A percentile compares a stretch with the other conserved stretches of the same genome.
Conservation (phyloP, 2,888 invertebrate species). For the Trimorus sp. region DNA sequence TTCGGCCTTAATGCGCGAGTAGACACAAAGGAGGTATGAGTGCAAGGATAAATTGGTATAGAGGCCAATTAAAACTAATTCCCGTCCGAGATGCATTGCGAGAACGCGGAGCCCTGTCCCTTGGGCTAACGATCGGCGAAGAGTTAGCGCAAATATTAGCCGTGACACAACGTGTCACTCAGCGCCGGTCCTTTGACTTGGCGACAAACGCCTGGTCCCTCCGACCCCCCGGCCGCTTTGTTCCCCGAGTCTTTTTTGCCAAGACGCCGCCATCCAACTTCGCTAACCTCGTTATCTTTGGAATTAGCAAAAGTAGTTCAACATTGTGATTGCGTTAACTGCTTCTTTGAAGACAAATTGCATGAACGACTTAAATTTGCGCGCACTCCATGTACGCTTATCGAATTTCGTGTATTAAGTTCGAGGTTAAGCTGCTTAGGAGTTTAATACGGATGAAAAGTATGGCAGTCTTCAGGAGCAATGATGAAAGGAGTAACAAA, state of each 20-base stretch:
- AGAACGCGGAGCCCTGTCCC: conserved; percentile 43
- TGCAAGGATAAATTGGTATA: conserved; percentile 73
- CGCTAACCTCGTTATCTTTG: conserved; percentile 8
- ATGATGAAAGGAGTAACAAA: too few species aligned
- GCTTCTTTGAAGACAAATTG: conserved; percentile 2
- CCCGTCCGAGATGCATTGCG: conserved; percentile 61
- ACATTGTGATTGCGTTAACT: conserved; percentile 4
- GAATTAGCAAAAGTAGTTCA: conserved; percentile 3
- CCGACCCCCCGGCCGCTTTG: neutral
- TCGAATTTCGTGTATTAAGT: too few species aligned
- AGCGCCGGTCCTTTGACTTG: conserved; percentile 33
- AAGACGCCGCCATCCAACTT: conserved; percentile 2
- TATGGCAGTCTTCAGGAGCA: too few species aligned
- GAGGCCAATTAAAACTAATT: conserved; percentile 78
- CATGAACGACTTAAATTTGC: neutral
- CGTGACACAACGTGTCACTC: conserved; percentile 43
- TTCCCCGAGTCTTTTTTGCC: neutral
- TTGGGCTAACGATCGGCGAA: conserved; percentile 48
- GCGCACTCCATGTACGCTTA: neutral
- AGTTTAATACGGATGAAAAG: too few species aligned
- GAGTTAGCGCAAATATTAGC: conserved; percentile 49
- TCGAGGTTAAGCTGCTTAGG: too few species aligned
- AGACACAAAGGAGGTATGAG: conserved; percentile 68
- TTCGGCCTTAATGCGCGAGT: conserved; percentile 78
- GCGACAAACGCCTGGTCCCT: conserved; percentile 10